A percentile compares a stretch with the other conserved stretches of the same genome.
These are phyloP conservation scores for Istiophorus platypterus DNA, from an alignment of 2,113 vertebrate genomes.

Conservation along the genomic window DNA sequence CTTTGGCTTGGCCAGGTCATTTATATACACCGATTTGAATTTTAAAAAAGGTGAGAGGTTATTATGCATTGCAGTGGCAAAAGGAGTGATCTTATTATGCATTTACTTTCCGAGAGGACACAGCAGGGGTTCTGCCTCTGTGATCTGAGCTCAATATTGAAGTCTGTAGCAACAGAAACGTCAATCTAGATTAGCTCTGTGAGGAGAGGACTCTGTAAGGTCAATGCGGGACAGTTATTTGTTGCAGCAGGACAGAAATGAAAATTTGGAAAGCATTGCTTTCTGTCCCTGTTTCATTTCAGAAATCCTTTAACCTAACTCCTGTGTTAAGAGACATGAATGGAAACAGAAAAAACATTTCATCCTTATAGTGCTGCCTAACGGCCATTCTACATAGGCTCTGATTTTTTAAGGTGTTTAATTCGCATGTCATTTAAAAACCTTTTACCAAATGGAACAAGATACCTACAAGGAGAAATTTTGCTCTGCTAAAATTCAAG, in stretches of 20 bases:
- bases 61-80: conserved; percentile 22
- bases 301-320: background rate
- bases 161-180: conserved; percentile 55
- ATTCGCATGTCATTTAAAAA: background rate
- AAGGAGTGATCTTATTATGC: conserved; percentile 18
- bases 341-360: background rate
- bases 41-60: conserved; percentile 9
- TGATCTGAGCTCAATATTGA: conserved; percentile 59
- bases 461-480: background rate
- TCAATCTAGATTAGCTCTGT: conserved; percentile 61
- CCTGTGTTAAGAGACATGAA: background rate
- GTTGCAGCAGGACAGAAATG: background rate
- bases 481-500: no score
- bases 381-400: background rate
- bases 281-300: background rate
- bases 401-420: background rate
- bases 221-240: background rate
- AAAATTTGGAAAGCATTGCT: background rate
- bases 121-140: conserved; percentile 40
- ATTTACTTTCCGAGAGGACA: conserved; percentile 40
- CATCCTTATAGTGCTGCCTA: background rate
- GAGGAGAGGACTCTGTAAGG: conserved; percentile 50
- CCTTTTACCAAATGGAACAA: background rate
- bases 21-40: background rate
- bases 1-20: background rate